Conservation (phyloP, 2,113 vertebrate genomes). For the Platysternon megacephalum region DNA sequence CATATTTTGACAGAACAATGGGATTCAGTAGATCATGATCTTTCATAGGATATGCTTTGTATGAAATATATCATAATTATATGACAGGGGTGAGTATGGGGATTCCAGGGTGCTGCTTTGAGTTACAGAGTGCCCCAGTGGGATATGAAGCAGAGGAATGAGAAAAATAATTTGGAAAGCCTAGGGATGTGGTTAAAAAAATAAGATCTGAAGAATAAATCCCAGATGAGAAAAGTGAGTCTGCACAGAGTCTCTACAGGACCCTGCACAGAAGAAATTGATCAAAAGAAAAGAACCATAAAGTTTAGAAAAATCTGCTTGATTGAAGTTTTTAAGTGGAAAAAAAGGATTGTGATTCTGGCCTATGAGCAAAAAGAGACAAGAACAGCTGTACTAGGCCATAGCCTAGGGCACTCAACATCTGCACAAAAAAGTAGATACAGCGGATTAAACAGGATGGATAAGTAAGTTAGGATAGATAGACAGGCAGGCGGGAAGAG, state of each 20-base stretch:
- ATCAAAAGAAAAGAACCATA: slow-evolving; percentile 12
- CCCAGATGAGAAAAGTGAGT: background rate
- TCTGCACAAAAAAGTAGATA: background rate
- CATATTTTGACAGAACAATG: no score
- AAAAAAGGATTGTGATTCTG: background rate
- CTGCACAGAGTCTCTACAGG: background rate
- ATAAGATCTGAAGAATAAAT: background rate
- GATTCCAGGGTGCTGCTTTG: no score
- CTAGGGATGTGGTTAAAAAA: background rate
- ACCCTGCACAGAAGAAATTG: background rate
- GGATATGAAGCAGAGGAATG: background rate
- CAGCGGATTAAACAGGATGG: background rate
- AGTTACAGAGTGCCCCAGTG: no score
- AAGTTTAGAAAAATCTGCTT: background rate
- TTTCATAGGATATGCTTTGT: no score
- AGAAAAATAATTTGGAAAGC: background rate
- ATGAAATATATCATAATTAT: no score
- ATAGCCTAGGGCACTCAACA: background rate
- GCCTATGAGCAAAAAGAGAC: background rate
- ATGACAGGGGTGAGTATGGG: no score
- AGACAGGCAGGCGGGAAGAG: background rate
- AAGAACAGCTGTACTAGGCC: background rate
- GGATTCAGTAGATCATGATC: no score
- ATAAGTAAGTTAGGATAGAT: background rate
- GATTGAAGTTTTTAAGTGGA: background rate